Evolutionary conservation across 2,888 invertebrate genomes (phyloP), one percentile per base, ranked within the genome.

Genomic region (Caprella mutica): DNA sequence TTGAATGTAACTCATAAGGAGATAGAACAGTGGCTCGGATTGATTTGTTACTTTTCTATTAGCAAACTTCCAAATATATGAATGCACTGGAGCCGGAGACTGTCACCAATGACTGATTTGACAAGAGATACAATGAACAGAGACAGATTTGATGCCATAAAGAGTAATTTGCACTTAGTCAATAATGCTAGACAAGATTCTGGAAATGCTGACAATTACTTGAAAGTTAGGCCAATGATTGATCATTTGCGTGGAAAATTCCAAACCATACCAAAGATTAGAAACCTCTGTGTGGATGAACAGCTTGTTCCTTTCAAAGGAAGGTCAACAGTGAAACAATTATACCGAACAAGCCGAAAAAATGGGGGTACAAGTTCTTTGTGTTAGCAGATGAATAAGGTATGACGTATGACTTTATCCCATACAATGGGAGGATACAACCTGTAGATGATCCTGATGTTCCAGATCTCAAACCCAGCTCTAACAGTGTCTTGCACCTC

Each of bases 311-410:
- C 43, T 6, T 54, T 54, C 42, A 43, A 43, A 21, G 54, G 43
- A 5, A 30, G 12, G 12, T 27, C 27, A 14, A n/a, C 2, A 4
- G 3, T 54, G 23, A 54, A 54, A 42, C 54, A 44, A 43, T 44
- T 54, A 27, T 44, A 8, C 54, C 54, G 6, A 12, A 12, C 2
- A 44, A 43, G 29, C 40, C 30, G 2, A 42, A 54, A 14, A 54
- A 54, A 23, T 54, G 43, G 43, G 54, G 44, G 2, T 54, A 54
- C 19, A 54, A 54, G 21, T 24, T 54, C 9, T 54, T 44, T 44
- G 12, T 23, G 12, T 44, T 54, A 3, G 27, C 54, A n/a, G 40
- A 29, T 23, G 35, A 27, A 12, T 5, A 54, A 2, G 54, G 54
- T 5, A 14, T 54, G 17, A 30, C 21, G 12, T 44, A 54, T 19